A percentile compares a stretch with the other conserved stretches of the same genome.
Conservation (phyloP, 2,888 invertebrate genomes). For the Tetrapedia diversipes region DNA sequence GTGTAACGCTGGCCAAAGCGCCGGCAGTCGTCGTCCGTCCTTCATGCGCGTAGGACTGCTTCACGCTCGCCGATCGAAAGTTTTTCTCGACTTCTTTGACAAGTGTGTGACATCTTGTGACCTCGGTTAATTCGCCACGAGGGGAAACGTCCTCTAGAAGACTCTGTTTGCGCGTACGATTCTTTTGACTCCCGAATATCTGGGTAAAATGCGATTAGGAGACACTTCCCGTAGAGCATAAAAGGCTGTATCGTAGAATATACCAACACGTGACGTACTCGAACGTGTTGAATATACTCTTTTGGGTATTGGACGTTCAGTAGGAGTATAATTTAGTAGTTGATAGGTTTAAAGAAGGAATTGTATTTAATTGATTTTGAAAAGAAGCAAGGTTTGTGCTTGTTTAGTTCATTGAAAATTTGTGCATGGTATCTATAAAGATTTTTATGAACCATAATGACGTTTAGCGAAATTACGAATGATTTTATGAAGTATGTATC, state of each 20-base stretch:
- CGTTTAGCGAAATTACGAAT: not conserved
- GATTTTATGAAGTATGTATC: not conserved
- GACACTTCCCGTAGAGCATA: not conserved
- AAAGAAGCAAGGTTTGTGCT: not conserved
- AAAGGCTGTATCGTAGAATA: not conserved
- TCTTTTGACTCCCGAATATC: not conserved
- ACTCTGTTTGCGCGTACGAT: constrained; percentile 8
- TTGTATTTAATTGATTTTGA: not conserved
- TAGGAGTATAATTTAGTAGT: not conserved
- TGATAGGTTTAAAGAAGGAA: not conserved
- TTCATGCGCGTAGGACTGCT: constrained; percentile 54
- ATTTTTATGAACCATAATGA: not conserved
- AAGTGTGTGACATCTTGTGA: constrained; percentile 33
- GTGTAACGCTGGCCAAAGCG: constrained; percentile 56
- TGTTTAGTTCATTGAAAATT: not conserved
- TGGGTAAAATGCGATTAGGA: not conserved
- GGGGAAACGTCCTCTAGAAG: constrained; percentile 3
- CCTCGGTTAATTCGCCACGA: constrained; percentile 12
- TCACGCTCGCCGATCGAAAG: constrained; percentile 9
- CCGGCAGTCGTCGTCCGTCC: constrained; percentile 64
- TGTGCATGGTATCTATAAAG: not conserved
- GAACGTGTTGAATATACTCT: not conserved
- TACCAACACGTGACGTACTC: not conserved
- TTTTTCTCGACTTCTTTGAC: constrained; percentile 13
- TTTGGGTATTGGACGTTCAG: not conserved